Evolutionary conservation across 1,140 invertebrate species (phyloP), one percentile per base, ranked within the genome.

Genomic region (Diachasmimorpha longicaudata): DNA sequence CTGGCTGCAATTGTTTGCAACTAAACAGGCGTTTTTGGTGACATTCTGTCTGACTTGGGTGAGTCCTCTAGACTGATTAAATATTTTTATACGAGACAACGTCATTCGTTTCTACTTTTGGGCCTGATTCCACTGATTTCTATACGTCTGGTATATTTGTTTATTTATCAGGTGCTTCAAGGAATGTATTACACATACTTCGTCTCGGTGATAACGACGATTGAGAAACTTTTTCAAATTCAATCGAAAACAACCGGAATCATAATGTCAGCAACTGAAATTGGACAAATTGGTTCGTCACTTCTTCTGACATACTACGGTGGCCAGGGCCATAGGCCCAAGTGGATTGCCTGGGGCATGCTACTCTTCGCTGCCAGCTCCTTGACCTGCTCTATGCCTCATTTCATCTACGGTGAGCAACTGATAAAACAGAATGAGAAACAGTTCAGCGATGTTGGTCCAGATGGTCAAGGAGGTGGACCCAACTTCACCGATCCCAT

Each of bases 141-240:
- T n/a, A n/a, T n/a, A 31, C 31, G 31, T 31, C 6, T 31, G 31
- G 2, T 31, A 2, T 3, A 31, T 31, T 31, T 2, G 2, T 31
- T 8, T 73, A 36, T 63, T 44, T 0, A 46, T 23, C 77, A 89
- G 87, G 87, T 98, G 0, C 90, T 97, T 11, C 96, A 97, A 88
- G 96, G 96, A 37, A 97, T 97, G 94, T 98, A 96, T 85, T 95
- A 95, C 87, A 97, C 96, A 21, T 99, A 99, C 87, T 97, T 99
- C 85, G 97, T 98, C 37, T 97, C 96, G 82, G 96, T 98, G 72
- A 97, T 99, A 83, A 99, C 98, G 31, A 99, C 97, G 9, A 96
- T 99, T 46, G 97, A 99, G 88, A 98, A 98, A 89, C 90, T 98
- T 39, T 99, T 98, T 86, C 95, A 97, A 90, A 95, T 99, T 63